Evolutionary conservation across 2,888 invertebrate genomes (phyloP).

Genomic region (Nebria salina): DNA sequence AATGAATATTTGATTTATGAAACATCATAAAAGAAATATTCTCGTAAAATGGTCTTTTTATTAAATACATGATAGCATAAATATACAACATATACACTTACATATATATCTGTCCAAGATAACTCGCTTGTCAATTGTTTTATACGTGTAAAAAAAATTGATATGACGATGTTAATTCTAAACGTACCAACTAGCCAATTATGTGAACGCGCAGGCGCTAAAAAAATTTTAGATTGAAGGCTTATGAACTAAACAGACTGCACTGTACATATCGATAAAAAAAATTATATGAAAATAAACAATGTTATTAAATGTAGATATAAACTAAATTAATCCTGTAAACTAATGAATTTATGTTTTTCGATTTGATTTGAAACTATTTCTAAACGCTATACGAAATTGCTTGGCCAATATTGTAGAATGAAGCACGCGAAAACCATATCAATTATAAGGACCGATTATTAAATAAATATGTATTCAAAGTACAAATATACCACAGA

Average conservation of each 20-base stretch:
- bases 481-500: conserved; percentile 22
- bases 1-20: conserved; percentile 22
- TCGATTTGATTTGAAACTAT: neutral
- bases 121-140: conserved; percentile 47
- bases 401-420: neutral
- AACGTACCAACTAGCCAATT: conserved; percentile 45
- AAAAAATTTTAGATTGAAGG: conserved; percentile 31
- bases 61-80: conserved; percentile 41
- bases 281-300: conserved; percentile 31
- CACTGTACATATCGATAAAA: conserved; percentile 45
- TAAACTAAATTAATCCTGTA: neutral
- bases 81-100: conserved; percentile 45
- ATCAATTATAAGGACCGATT: conserved; percentile 6
- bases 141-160: conserved; percentile 42
- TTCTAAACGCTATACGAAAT: conserved; percentile 9
- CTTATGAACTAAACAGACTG: conserved; percentile 47
- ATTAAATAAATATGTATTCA: neutral
- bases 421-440: conserved; percentile 9
- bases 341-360: conserved; percentile 13
- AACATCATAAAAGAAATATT: conserved; percentile 18
- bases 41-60: conserved; percentile 38
- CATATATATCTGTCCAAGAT: conserved; percentile 45
- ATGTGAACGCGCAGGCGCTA: conserved; percentile 41
- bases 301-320: conserved; percentile 15
- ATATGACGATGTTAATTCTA: conserved; percentile 43